Percentiles rank a stretch among this genome's conserved stretches.
Conservation (phyloP, 2,888 invertebrate species). For the Drosophila gaucha region DNA sequence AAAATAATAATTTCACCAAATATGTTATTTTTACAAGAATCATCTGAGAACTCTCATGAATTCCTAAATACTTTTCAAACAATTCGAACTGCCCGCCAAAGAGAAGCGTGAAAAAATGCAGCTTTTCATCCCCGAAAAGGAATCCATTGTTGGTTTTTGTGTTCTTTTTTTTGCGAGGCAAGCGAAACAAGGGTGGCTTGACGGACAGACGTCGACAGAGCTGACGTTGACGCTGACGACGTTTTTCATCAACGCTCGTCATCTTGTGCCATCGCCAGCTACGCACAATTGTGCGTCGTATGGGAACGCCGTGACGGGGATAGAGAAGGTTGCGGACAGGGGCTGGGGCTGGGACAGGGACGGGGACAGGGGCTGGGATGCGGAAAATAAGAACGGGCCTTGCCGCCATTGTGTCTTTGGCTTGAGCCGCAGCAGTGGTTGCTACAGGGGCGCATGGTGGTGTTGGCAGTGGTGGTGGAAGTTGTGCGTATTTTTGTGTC, state of each 20-base stretch:
- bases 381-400: slow-evolving; percentile 40
- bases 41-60: not conserved
- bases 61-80: slow-evolving; percentile 20
- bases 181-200: slow-evolving; percentile 79
- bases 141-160: slow-evolving; percentile 65
- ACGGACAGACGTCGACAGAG: slow-evolving; percentile 80
- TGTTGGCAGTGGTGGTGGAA: slow-evolving; percentile 49
- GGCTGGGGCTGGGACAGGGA: not conserved
- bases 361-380: slow-evolving; percentile 6
- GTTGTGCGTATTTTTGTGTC: slow-evolving; percentile 84
- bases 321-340: not conserved
- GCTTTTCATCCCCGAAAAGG: slow-evolving; percentile 75
- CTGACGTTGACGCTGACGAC: slow-evolving; percentile 60
- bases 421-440: slow-evolving; percentile 41
- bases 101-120: slow-evolving; percentile 66
- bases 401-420: slow-evolving; percentile 66
- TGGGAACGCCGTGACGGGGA: slow-evolving; percentile 30
- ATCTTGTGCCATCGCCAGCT: slow-evolving; percentile 78
- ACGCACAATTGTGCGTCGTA: slow-evolving; percentile 70
- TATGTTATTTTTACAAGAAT: not conserved
- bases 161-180: slow-evolving; percentile 40
- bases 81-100: slow-evolving; percentile 55
- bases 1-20: not conserved
- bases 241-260: slow-evolving; percentile 82
- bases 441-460: slow-evolving; percentile 40